A percentile compares a stretch with the other conserved stretches of the same genome.
Conservation (phyloP, 2,888 invertebrate species). For the Gordius sp. region DNA sequence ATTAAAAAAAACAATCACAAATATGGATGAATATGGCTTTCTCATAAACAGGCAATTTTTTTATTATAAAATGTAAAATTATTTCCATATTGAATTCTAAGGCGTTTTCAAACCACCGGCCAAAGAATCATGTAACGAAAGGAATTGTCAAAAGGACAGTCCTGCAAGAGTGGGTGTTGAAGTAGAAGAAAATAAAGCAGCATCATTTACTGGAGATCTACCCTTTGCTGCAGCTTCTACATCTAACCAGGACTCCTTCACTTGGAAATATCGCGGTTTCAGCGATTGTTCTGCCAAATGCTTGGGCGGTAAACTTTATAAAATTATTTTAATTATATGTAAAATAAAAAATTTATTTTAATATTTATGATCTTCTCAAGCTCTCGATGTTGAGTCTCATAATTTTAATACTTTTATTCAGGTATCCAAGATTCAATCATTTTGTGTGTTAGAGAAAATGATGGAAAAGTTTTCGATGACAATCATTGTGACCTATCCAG, state of each 20-base stretch:
- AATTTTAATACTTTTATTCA: neutral
- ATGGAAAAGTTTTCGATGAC: neutral
- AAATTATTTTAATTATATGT: neutral
- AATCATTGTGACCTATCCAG: neutral
- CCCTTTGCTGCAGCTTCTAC: neutral
- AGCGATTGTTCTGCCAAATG: neutral
- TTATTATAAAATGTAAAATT: too few species aligned
- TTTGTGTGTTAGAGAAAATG: constrained; percentile 4
- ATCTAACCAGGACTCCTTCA: neutral
- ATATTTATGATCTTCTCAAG: neutral
- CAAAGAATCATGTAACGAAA: neutral
- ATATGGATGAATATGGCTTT: too few species aligned
- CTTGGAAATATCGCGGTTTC: constrained; percentile 15
- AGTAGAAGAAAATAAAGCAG: neutral
- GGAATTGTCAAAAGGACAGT: neutral
- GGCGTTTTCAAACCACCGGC: constrained; percentile 15
- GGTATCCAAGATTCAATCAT: constrained; percentile 4
- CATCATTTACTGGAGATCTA: neutral
- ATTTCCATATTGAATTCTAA: too few species aligned
- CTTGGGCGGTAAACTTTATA: neutral
- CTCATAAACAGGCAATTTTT: too few species aligned
- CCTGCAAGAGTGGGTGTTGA: too few species aligned
- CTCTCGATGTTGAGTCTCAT: neutral
- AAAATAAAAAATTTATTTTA: neutral
- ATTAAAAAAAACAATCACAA: too few species aligned